phyloP scores from a whole-genome alignment of 2,797 vertebrate species.

The Karalla daura region DNA sequence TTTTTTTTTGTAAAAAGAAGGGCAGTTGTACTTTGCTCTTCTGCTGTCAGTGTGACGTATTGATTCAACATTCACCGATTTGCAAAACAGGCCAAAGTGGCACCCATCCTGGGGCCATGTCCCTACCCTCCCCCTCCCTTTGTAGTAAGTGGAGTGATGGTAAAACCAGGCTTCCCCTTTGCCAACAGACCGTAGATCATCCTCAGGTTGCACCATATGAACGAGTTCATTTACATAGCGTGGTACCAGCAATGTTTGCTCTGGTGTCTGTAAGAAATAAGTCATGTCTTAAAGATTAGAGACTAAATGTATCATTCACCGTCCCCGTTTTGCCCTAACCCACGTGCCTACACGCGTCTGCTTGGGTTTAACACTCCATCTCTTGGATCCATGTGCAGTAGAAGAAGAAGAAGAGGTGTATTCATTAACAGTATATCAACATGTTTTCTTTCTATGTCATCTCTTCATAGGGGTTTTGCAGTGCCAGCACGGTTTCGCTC shows the following conservation, averaged over 20 bases:
- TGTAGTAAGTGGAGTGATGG: not conserved
- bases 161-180: slow-evolving; percentile 1
- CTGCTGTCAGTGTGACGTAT: slow-evolving; percentile 6
- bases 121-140: not conserved
- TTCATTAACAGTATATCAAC: not conserved
- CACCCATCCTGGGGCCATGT: not conserved
- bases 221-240: slow-evolving; percentile 4
- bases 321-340: not conserved
- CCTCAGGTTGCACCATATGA: not conserved
- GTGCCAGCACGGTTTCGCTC: slow-evolving; percentile 89
- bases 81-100: not conserved
- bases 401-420: not conserved
- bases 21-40: slow-evolving; percentile 29
- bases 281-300: slow-evolving; percentile 22
- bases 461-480: slow-evolving; percentile 81
- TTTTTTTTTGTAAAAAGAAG: too few species aligned
- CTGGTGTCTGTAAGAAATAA: not conserved
- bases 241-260: slow-evolving; percentile 6
- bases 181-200: not conserved
- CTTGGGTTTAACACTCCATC: not conserved
- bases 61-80: slow-evolving; percentile 20
- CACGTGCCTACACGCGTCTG: slow-evolving; percentile 9
- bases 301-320: slow-evolving; percentile 27
- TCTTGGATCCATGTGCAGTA: not conserved
- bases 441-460: slow-evolving; percentile 7